A percentile compares a stretch with the other conserved stretches of the same genome.
phyloP scores from a whole-genome alignment of 2,888 invertebrate genomes.

The Trissonchulus sp. region DNA sequence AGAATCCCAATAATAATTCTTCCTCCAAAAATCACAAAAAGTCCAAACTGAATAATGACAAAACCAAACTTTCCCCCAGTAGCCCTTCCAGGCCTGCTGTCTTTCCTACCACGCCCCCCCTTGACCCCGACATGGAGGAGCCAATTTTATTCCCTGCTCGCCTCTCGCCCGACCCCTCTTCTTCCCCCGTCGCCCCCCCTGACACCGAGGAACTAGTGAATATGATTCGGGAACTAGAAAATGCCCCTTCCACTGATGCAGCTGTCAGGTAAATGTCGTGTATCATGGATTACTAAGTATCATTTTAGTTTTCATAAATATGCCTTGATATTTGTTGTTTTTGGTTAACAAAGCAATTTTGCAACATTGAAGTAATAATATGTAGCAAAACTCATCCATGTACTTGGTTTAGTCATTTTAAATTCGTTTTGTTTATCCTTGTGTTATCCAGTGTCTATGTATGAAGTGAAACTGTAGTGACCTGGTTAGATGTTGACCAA shows the following conservation, averaged over 20 bases:
- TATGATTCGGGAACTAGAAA: constrained; percentile 40
- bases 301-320: background rate
- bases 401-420: too few relatives aligned
- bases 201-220: constrained; percentile 40
- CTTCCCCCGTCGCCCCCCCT: constrained; percentile 8
- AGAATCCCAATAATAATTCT: too few relatives aligned
- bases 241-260: constrained; percentile 45
- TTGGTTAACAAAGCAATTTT: too few relatives aligned
- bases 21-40: background rate
- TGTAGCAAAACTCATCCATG: too few relatives aligned
- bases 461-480: too few relatives aligned
- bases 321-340: constrained; percentile 4
- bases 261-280: constrained; percentile 31
- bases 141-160: background rate
- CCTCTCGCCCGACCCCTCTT: background rate
- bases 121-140: background rate
- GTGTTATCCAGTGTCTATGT: too few relatives aligned
- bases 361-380: too few relatives aligned
- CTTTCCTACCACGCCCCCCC: background rate
- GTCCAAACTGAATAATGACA: background rate
- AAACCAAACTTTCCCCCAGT: background rate
- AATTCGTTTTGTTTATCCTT: too few relatives aligned
- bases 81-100: background rate
- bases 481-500: too few relatives aligned
- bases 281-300: background rate